Percentiles rank a stretch among this genome's conserved stretches.
These are phyloP conservation scores for Rhabdomys dilectus DNA, from an alignment of 2,113 vertebrate genomes.

Conservation along the genomic window DNA sequence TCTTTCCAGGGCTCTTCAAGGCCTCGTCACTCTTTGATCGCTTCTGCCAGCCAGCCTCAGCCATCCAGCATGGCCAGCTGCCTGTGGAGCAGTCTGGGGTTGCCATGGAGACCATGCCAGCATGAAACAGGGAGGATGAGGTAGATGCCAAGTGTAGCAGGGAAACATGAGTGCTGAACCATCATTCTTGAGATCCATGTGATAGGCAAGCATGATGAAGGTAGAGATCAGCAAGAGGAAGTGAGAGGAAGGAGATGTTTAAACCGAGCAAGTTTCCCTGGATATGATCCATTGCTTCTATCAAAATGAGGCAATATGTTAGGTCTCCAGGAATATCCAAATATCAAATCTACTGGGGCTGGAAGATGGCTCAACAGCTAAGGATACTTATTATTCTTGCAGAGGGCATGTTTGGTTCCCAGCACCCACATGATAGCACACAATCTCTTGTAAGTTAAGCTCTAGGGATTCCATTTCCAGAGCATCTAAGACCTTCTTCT, in stretches of 20 bases:
- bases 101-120: slow-evolving; percentile 74
- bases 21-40: slow-evolving; percentile 52
- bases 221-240: too few species aligned
- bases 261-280: not conserved
- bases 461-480: not conserved
- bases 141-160: slow-evolving; percentile 4
- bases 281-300: not conserved
- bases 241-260: not conserved
- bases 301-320: not conserved
- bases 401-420: not conserved
- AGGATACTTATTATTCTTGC: not conserved
- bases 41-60: slow-evolving; percentile 71
- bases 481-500: not conserved
- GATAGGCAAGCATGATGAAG: not conserved
- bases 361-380: not conserved
- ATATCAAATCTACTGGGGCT: not conserved
- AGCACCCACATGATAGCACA: not conserved
- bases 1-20: slow-evolving; percentile 65
- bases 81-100: slow-evolving; percentile 60
- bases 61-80: slow-evolving; percentile 42
- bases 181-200: not conserved
- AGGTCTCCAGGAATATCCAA: not conserved
- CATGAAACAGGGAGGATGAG: not conserved
- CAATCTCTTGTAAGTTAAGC: not conserved
- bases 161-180: not conserved